Base-by-base conservation (phyloP, 2,113 vertebrate species). In the Leptosomus discolor region DNA sequence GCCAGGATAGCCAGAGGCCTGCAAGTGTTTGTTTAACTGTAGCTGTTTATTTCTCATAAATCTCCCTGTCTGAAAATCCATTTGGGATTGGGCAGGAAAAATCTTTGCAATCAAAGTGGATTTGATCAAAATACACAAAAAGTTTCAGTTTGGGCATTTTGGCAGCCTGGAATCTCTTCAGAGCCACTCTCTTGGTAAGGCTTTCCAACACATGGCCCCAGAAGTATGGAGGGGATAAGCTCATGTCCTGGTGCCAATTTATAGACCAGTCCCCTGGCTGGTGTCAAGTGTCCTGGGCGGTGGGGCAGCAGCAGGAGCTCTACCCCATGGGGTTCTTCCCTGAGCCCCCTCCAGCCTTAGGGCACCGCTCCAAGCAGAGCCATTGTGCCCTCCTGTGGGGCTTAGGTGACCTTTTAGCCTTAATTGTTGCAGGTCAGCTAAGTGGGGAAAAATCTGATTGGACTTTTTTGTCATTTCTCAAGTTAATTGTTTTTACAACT, bases 1-100 rank as follows among this genome's bases (percentile, higher is more conserved):
- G 32, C 60, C 78, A 79, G 86, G n/a, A 56, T 79, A 90, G 73
- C 81, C 90, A 82, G 46, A 82, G 51, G 74, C 81, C 90, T 64
- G 34, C 46, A 68, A 88, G 53, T 60, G 64, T 95, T 96, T 85
- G 65, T 94, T 94, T 95, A 87, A 87, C 51, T 63, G 34, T 58
- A 43, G 60, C 16, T 93, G 73, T 93, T 95, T 82, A 82, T 75
- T 87, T 84, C 46, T 96, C 60, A 22, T 58, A n/a, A 45, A 84
- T 77, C 50, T 90, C 78, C 51, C 71, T 73, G 48, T 50, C 91
- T 92, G 23, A 29, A 93, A 90, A 90, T 74, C 64, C 37, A 50
- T 74, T 90, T 90, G 65, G 46, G 51, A 85, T 90, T 48, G 68
- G n/a, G 24, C 36, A 78, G 61, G 29, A 81, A 54, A 89, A 82